Evolutionary conservation across 2,797 vertebrate species (phyloP).

Genomic region (Synaphobranchus kaupii): DNA sequence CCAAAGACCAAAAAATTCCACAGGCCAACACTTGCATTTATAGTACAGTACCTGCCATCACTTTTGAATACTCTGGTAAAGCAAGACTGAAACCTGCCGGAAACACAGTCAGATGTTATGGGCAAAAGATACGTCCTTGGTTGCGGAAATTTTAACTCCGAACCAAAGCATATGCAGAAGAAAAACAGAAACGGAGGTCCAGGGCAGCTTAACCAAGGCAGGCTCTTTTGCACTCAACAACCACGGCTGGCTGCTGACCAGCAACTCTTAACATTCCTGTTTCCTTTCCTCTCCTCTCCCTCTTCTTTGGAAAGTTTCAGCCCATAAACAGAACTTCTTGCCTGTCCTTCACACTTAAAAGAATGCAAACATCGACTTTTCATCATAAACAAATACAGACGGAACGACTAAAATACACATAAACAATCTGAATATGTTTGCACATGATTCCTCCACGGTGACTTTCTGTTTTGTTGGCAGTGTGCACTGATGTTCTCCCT

Average conservation of each 20-base stretch:
- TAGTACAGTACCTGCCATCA: constrained; percentile 10
- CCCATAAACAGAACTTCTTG: constrained; percentile 35
- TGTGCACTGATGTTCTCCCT: neutral
- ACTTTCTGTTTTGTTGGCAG: constrained; percentile 1
- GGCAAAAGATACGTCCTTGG: constrained; percentile 4
- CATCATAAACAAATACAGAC: constrained; percentile 50
- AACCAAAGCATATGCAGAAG: neutral
- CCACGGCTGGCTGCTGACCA: constrained; percentile 16
- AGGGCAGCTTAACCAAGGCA: constrained; percentile 1
- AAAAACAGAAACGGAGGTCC: constrained; percentile 6
- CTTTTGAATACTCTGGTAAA: constrained; percentile 8
- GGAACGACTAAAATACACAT: constrained; percentile 7
- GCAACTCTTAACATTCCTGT: constrained; percentile 14
- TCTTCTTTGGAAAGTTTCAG: constrained; percentile 20
- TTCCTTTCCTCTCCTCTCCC: constrained; percentile 18
- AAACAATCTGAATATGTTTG: constrained; percentile 7
- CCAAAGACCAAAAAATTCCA: neutral
- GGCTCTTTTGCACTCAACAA: constrained; percentile 18
- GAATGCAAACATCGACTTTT: constrained; percentile 47
- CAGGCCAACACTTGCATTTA: neutral
- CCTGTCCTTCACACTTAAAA: constrained; percentile 57
- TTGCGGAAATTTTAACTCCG: constrained; percentile 7
- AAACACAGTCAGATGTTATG: constrained; percentile 23
- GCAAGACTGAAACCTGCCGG: neutral
- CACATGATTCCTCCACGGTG: neutral